Evolutionary conservation across 2,797 vertebrate species (phyloP).

Genomic region (Anolis apletophallus): DNA sequence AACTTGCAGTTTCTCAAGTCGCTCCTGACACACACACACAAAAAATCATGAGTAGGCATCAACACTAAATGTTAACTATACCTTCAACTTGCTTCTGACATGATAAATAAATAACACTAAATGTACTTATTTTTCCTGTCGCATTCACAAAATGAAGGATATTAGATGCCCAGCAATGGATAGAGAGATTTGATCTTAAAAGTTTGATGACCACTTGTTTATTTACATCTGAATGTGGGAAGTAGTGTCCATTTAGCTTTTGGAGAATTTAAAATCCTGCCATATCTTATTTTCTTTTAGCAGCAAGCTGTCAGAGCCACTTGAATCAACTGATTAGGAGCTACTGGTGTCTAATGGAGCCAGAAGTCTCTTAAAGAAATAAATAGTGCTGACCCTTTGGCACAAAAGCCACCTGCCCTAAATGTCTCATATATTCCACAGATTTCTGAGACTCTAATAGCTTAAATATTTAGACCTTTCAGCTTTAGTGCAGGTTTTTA

Average conservation of each 20-base stretch:
- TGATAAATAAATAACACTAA: too few species aligned
- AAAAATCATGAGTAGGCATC: too few species aligned
- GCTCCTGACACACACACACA: too few species aligned
- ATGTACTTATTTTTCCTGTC: not conserved
- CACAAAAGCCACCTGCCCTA: not conserved
- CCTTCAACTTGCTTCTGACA: too few species aligned
- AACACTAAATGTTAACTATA: too few species aligned
- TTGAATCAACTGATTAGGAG: slow-evolving; percentile 3
- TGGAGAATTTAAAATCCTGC: not conserved
- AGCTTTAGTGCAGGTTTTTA: not conserved
- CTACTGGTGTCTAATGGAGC: not conserved
- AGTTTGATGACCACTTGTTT: not conserved
- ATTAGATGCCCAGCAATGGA: not conserved
- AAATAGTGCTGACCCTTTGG: not conserved
- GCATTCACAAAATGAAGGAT: not conserved
- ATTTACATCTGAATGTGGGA: not conserved
- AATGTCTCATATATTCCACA: not conserved
- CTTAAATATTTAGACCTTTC: not conserved
- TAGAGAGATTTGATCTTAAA: not conserved
- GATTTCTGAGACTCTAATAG: not conserved
- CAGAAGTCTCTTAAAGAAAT: slow-evolving; percentile 6
- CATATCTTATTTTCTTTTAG: slow-evolving; percentile 6
- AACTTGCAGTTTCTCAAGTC: too few species aligned
- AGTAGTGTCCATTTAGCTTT: not conserved
- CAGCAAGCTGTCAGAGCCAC: not conserved